Percentiles rank a stretch among this genome's conserved stretches.
Evolutionary conservation across 1,140 invertebrate species (phyloP).

Genomic region (Phthorimaea operculella): DNA sequence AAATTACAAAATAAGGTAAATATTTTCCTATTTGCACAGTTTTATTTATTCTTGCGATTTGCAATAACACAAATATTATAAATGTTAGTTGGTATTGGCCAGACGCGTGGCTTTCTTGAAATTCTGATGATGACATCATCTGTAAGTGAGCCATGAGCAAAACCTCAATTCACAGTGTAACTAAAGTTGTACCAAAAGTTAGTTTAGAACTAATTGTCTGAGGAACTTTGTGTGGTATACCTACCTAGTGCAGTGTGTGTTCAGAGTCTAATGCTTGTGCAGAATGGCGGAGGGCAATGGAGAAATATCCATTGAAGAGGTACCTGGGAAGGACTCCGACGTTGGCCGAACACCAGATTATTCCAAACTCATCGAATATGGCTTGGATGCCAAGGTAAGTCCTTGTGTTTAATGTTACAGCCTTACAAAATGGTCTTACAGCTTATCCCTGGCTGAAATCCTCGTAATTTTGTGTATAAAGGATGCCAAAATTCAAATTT

Average conservation of each 20-base stretch:
- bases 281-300: slow-evolving; percentile 92
- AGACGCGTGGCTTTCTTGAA: slow-evolving; percentile 51
- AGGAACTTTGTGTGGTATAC: not conserved
- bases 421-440: too few species aligned
- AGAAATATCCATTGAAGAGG: slow-evolving; percentile 85
- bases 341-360: slow-evolving; percentile 87
- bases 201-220: not conserved
- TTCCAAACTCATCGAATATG: slow-evolving; percentile 90
- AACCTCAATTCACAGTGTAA: slow-evolving; percentile 23
- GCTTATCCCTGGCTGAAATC: too few species aligned
- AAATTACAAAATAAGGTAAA: slow-evolving; percentile 66
- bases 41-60: slow-evolving; percentile 22
- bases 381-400: slow-evolving; percentile 88
- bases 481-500: too few species aligned
- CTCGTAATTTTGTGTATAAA: too few species aligned
- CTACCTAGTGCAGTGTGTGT: slow-evolving; percentile 48
- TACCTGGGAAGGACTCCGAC: slow-evolving; percentile 78
- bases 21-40: slow-evolving; percentile 39
- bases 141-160: slow-evolving; percentile 35
- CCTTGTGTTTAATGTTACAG: too few species aligned
- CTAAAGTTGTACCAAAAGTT: slow-evolving; percentile 19
- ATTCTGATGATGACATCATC: slow-evolving; percentile 56
- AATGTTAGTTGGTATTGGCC: slow-evolving; percentile 36
- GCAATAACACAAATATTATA: slow-evolving; percentile 20
- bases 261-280: slow-evolving; percentile 64